Percentiles rank a stretch among this genome's conserved stretches.
Evolutionary conservation across 2,797 vertebrate genomes (phyloP).

Genomic region (Oreortyx pictus): DNA sequence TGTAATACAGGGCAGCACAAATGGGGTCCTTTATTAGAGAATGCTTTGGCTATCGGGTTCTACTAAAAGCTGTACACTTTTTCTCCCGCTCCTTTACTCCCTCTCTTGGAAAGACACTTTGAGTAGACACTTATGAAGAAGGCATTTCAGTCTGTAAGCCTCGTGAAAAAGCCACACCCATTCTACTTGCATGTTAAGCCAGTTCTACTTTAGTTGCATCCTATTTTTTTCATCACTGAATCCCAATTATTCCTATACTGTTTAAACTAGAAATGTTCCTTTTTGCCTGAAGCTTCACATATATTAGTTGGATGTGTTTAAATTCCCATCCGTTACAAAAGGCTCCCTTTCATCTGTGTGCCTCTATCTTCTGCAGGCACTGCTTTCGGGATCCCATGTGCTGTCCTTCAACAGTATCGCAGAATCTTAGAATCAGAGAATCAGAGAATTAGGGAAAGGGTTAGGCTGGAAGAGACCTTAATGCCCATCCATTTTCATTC

Average conservation of each 20-base stretch:
- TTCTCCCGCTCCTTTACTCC: background rate
- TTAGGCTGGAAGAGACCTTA: too few relatives aligned
- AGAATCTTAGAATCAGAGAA: too few relatives aligned
- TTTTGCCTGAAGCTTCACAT: background rate
- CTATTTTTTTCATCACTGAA: background rate
- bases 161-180: background rate
- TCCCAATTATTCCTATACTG: background rate
- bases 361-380: background rate
- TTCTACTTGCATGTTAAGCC: background rate
- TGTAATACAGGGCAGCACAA: background rate
- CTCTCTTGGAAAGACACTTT: background rate
- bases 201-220: background rate
- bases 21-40: background rate
- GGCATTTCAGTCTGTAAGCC: background rate
- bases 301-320: background rate
- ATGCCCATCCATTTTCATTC: too few relatives aligned
- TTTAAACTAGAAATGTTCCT: background rate
- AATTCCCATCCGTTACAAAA: background rate
- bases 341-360: background rate
- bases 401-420: accelerated
- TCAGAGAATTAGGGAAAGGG: too few relatives aligned
- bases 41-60: background rate
- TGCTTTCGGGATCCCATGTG: background rate
- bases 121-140: background rate
- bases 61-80: background rate